phyloP scores from a whole-genome alignment of 1,140 invertebrate genomes.

The Zelostemma sp. region DNA sequence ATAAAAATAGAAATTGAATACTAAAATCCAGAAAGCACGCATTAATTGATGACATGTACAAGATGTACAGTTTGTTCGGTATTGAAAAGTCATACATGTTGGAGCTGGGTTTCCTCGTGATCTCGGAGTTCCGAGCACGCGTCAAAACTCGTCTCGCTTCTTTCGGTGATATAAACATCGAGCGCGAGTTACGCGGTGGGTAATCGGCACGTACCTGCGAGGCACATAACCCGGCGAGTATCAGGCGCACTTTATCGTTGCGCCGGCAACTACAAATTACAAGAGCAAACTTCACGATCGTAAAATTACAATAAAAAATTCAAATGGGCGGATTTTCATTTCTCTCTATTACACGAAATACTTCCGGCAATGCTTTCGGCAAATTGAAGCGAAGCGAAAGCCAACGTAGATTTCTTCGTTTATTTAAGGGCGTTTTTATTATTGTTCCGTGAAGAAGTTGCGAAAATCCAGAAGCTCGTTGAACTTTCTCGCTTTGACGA shows the following conservation, averaged over 20 bases:
- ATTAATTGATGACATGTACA: too few relatives aligned
- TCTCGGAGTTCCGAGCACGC: not conserved
- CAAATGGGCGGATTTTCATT: not conserved
- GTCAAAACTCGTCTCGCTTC: not conserved
- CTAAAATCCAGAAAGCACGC: too few relatives aligned
- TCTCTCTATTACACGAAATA: not conserved
- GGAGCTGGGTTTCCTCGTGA: too few relatives aligned
- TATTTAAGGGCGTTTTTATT: too few relatives aligned
- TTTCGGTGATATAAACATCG: slow-evolving; percentile 12
- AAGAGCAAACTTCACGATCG: not conserved
- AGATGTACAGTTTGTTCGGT: too few relatives aligned
- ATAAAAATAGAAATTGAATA: too few relatives aligned
- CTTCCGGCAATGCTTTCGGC: not conserved
- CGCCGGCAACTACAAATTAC: slow-evolving; percentile 4
- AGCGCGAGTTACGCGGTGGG: slow-evolving; percentile 11
- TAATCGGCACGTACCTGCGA: slow-evolving; percentile 20
- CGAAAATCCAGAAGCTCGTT: too few relatives aligned
- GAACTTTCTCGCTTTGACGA: too few relatives aligned
- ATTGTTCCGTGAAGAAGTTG: too few relatives aligned
- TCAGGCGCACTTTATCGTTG: slow-evolving; percentile 1
- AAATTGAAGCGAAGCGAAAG: not conserved
- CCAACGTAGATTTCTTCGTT: too few relatives aligned
- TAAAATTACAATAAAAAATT: slow-evolving; percentile 6
- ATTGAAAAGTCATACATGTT: too few relatives aligned
- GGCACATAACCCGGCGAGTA: slow-evolving; percentile 10